These are phyloP conservation scores for Octopus sinensis DNA, from an alignment of 1,140 invertebrate species.

Conservation along the genomic window DNA sequence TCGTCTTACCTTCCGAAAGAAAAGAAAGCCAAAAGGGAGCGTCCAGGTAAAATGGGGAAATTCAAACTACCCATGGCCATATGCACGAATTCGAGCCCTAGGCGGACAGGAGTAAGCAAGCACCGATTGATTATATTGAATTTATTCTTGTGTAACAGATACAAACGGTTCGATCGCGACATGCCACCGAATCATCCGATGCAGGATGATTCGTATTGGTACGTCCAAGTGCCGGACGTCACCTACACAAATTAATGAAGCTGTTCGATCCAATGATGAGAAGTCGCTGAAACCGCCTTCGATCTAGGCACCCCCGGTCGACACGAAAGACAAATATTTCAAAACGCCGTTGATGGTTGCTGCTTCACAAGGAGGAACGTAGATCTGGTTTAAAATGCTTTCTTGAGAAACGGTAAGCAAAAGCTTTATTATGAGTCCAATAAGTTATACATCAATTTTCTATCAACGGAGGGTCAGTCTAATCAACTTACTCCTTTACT, in stretches of 20 bases:
- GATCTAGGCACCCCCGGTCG: slow-evolving; percentile 48
- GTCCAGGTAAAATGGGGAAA: slow-evolving; percentile 38
- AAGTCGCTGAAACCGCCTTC: slow-evolving; percentile 52
- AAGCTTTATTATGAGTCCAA: background rate
- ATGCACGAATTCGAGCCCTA: slow-evolving; percentile 49
- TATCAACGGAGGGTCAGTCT: too few relatives aligned
- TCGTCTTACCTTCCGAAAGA: background rate
- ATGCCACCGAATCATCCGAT: slow-evolving; percentile 53
- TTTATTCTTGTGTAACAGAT: slow-evolving; percentile 53
- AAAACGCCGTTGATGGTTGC: slow-evolving; percentile 59
- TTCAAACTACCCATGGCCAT: slow-evolving; percentile 49
- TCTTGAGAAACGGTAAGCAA: slow-evolving; percentile 51
- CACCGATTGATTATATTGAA: slow-evolving; percentile 52
- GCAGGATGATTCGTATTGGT: slow-evolving; percentile 57
- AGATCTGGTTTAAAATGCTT: slow-evolving; percentile 55
- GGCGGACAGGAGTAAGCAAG: slow-evolving; percentile 49
- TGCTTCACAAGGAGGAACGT: slow-evolving; percentile 45
- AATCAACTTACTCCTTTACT: too few relatives aligned
- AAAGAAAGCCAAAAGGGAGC: slow-evolving; percentile 32
- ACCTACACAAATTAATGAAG: slow-evolving; percentile 55
- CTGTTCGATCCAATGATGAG: slow-evolving; percentile 50
- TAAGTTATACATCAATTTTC: too few relatives aligned
- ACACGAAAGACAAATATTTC: slow-evolving; percentile 56
- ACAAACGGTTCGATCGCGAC: slow-evolving; percentile 56
- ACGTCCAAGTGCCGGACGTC: slow-evolving; percentile 52